Conservation (phyloP, 2,888 invertebrate species). For the Stramonita haemastoma region DNA sequence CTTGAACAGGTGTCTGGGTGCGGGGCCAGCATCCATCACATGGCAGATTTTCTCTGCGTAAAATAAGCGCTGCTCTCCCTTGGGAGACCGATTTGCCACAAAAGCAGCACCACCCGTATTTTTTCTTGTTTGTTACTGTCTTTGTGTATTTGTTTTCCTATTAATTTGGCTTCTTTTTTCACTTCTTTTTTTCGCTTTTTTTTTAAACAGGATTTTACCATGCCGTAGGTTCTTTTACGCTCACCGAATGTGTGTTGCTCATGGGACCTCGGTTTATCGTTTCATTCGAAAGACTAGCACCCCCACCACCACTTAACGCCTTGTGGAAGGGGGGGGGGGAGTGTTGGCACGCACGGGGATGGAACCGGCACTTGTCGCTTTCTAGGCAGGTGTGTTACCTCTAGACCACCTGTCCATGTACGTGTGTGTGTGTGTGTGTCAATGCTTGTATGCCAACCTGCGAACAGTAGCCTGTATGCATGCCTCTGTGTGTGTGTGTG, state of each 20-base stretch:
- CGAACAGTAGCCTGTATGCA: background rate
- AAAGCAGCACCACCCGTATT: background rate
- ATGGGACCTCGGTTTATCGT: background rate
- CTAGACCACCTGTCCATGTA: too few relatives aligned
- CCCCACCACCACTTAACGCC: background rate
- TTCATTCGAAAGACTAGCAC: background rate
- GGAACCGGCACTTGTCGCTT: background rate
- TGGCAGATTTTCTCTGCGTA: too few relatives aligned
- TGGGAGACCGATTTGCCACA: background rate
- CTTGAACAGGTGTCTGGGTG: too few relatives aligned
- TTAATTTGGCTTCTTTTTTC: background rate
- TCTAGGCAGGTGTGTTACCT: background rate
- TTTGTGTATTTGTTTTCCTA: background rate
- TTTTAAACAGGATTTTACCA: background rate
- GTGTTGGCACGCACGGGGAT: background rate
- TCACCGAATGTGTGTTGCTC: background rate
- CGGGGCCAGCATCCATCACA: too few relatives aligned
- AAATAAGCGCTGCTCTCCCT: too few relatives aligned
- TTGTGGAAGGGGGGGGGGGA: too few relatives aligned
- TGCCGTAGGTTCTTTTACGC: background rate
- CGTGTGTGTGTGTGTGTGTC: background rate
- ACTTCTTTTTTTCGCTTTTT: background rate
- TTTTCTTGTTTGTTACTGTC: background rate
- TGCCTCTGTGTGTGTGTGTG: conserved; percentile 8
- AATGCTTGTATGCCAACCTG: background rate